phyloP scores from a whole-genome alignment of 2,113 vertebrate species.

The Sclerurus mexicanus region DNA sequence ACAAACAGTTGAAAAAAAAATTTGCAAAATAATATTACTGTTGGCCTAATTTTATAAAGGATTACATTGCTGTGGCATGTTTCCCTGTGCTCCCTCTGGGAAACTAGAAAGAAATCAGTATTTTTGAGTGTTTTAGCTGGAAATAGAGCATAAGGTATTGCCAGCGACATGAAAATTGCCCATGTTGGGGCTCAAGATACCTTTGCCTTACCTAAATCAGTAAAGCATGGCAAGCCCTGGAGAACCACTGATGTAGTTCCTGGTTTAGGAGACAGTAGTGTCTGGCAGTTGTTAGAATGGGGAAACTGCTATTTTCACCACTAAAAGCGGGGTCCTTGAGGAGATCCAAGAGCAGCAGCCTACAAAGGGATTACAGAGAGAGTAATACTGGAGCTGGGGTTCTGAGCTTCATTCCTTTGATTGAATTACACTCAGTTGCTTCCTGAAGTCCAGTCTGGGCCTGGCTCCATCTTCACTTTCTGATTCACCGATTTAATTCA shows the following conservation, averaged over 20 bases:
- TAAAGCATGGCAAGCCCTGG: background rate
- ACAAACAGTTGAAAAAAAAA: conserved; percentile 36
- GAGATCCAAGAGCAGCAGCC: background rate
- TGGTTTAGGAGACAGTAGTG: background rate
- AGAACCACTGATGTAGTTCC: background rate
- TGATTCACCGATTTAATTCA: background rate
- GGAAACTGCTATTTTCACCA: background rate
- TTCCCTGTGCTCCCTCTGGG: conserved; percentile 20
- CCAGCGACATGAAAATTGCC: background rate
- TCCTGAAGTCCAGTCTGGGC: background rate
- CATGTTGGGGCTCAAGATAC: background rate
- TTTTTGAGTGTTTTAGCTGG: background rate
- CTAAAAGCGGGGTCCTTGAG: background rate
- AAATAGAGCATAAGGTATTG: background rate
- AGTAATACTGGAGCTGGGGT: background rate
- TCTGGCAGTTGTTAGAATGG: background rate
- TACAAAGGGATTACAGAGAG: background rate
- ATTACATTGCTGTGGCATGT: background rate
- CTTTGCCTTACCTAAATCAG: background rate
- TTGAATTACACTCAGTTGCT: background rate
- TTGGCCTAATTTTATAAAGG: conserved; percentile 46
- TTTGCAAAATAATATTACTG: conserved; percentile 6
- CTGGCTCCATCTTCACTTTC: background rate
- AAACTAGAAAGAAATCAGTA: background rate
- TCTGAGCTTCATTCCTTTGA: background rate